These are phyloP conservation scores for Catajapyx aquilonaris DNA, from an alignment of 1,140 invertebrate genomes.

Conservation along the genomic window DNA sequence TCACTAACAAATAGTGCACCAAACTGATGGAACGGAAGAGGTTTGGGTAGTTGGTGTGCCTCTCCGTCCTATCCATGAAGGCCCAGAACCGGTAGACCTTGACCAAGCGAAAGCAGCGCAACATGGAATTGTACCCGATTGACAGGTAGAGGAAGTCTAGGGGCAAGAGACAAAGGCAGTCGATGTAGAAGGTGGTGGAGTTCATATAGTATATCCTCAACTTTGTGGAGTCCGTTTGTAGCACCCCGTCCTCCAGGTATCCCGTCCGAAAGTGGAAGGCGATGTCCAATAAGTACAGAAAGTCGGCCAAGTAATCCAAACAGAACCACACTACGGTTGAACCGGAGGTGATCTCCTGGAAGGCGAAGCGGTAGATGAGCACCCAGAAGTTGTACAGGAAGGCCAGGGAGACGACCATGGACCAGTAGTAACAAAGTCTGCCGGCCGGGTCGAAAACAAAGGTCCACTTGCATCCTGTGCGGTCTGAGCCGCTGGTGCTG, in stretches of 20 bases:
- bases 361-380: slow-evolving; percentile 94
- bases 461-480: slow-evolving; percentile 48
- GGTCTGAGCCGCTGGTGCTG: slow-evolving; percentile 16
- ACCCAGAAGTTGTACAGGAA: slow-evolving; percentile 99
- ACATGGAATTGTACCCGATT: slow-evolving; percentile 92
- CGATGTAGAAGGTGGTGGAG: slow-evolving; percentile 95
- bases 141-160: slow-evolving; percentile 96
- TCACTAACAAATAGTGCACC: slow-evolving; percentile 89
- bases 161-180: slow-evolving; percentile 90
- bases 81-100: slow-evolving; percentile 98
- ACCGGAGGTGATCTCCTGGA: slow-evolving; percentile 73
- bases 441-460: slow-evolving; percentile 85
- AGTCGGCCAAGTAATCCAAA: slow-evolving; percentile 88
- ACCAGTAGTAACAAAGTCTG: slow-evolving; percentile 85
- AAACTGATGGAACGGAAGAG: slow-evolving; percentile 80
- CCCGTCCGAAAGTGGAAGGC: slow-evolving; percentile 93
- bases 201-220: slow-evolving; percentile 94
- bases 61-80: slow-evolving; percentile 92
- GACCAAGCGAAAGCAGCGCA: slow-evolving; percentile 87
- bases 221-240: slow-evolving; percentile 86
- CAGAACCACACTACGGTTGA: slow-evolving; percentile 84
- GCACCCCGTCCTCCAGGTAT: slow-evolving; percentile 84
- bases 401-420: slow-evolving; percentile 88
- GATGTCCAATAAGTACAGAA: slow-evolving; percentile 89
- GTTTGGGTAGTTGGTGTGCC: slow-evolving; percentile 97